These are phyloP conservation scores for Pterocles gutturalis DNA, from an alignment of 2,113 vertebrate species.

Conservation along the genomic window DNA sequence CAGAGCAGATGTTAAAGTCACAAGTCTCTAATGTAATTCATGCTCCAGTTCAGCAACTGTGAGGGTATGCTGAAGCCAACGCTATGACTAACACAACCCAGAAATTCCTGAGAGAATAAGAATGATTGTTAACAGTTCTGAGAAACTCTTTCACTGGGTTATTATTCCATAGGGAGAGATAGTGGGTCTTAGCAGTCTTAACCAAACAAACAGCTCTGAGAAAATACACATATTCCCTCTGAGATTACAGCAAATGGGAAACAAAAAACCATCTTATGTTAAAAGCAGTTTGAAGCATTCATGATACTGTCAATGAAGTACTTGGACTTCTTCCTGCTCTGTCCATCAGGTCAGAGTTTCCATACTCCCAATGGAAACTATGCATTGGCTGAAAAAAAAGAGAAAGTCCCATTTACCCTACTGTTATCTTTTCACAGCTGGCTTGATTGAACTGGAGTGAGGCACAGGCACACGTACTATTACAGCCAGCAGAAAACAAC, in stretches of 20 bases:
- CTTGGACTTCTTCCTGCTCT: constrained; percentile 18
- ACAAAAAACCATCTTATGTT: not conserved
- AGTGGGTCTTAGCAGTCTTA: not conserved
- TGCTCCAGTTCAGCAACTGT: constrained; percentile 17
- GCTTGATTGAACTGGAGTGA: not conserved
- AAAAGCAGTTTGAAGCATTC: not conserved
- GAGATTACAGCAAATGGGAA: constrained; percentile 28
- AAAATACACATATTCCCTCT: constrained; percentile 46
- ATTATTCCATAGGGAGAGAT: constrained; percentile 48
- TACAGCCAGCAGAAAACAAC: not conserved
- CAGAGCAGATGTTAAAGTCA: constrained; percentile 33
- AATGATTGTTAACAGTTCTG: constrained; percentile 49
- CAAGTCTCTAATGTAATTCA: constrained; percentile 5
- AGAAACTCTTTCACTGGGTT: constrained; percentile 65
- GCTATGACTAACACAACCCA: not conserved
- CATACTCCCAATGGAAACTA: constrained; percentile 8
- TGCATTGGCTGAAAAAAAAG: not conserved
- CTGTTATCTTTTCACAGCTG: not conserved
- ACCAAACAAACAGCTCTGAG: constrained; percentile 66
- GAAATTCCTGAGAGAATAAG: constrained; percentile 62
- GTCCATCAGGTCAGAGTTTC: constrained; percentile 47
- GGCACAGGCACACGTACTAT: not conserved
- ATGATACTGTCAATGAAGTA: not conserved
- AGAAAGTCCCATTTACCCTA: not conserved
- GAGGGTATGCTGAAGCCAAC: not conserved